Evolutionary conservation across 2,797 vertebrate genomes (phyloP), one percentile per base, ranked within the genome.

Genomic region (Rhyacichthys aspro): DNA sequence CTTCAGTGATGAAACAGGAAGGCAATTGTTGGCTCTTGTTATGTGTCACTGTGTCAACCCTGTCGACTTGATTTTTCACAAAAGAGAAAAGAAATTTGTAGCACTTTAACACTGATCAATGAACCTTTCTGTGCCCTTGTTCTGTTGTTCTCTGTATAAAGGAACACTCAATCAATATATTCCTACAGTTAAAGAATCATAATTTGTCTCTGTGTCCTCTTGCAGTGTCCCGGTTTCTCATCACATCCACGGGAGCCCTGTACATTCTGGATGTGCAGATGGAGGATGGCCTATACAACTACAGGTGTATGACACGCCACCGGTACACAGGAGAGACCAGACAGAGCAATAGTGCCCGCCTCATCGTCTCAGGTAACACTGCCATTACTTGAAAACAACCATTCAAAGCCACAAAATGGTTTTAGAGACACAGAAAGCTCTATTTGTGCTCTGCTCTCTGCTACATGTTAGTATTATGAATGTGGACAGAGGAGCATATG

Each of bases 191-290:
- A 32, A 32, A n/a, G 43, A 45, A 23, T 52, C 11, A 14, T 32
- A 1, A 39, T 57, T n/a, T 34, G 2, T 65, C 32, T 53, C 0
- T 75, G 10, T 59, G 0, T 69, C 59, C 48, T 2, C 70, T 75
- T 63, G 11, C 70, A 91, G 88, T 89, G 86, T 88, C 96, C 91
- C 95, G 97, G 95, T 99, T 98, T 95, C 94, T 96, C 94, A 96
- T 98, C 90, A 97, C 97, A 88, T 95, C 96, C 92, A 98, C 94
- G 82, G 97, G 97, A 92, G 96, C 96, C 92, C 95, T 99, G 93
- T 99, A 98, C 94, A 98, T 99, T 93, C 92, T 96, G 94, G 97
- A 99, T 75, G 97, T 98, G 91, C 97, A 98, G 92, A 98, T 97
- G 75, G 97, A 99, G 79, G 97, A 99, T 1, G 97, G 97, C 56